These are phyloP conservation scores for Acropora yongei DNA, from an alignment of 64 coral and sea anemone genomes.

Conservation along the genomic window DNA sequence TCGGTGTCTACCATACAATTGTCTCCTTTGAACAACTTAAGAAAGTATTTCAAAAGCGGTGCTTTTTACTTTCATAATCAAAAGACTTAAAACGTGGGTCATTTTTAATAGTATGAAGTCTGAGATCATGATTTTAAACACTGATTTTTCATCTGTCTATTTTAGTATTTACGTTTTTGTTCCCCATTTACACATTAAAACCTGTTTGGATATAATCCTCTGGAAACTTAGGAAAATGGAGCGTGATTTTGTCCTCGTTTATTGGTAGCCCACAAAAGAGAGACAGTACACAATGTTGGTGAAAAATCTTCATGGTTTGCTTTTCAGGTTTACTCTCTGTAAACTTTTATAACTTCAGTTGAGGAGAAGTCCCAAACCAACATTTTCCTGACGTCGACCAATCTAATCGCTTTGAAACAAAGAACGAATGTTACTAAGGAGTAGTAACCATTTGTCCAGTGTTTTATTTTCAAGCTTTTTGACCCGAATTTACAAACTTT, in stretches of 20 bases:
- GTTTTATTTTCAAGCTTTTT: too few relatives aligned
- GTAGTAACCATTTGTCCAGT: too few relatives aligned
- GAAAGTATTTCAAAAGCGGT: slow-evolving; percentile 32
- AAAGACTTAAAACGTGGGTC: slow-evolving; percentile 23
- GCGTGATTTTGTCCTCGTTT: slow-evolving; percentile 15
- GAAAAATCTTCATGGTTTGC: too few relatives aligned
- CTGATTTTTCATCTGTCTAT: not conserved
- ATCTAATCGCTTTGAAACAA: slow-evolving; percentile 20
- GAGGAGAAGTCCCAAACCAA: not conserved
- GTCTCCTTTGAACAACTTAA: not conserved
- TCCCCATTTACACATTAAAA: slow-evolving; percentile 3
- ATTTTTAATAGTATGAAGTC: not conserved
- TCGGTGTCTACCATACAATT: not conserved
- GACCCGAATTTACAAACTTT: too few relatives aligned
- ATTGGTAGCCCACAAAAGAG: not conserved
- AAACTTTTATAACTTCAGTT: slow-evolving; percentile 3
- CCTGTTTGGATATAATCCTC: not conserved
- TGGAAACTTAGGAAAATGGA: not conserved
- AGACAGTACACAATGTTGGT: not conserved
- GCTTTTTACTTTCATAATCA: not conserved
- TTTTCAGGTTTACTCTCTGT: not conserved
- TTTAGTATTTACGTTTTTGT: not conserved
- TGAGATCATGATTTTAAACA: not conserved
- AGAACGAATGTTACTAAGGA: not conserved
- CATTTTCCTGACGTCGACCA: not conserved